These are phyloP conservation scores for Ommatoiulus sabulosus DNA, from an alignment of 2,888 invertebrate species.

Conservation along the genomic window DNA sequence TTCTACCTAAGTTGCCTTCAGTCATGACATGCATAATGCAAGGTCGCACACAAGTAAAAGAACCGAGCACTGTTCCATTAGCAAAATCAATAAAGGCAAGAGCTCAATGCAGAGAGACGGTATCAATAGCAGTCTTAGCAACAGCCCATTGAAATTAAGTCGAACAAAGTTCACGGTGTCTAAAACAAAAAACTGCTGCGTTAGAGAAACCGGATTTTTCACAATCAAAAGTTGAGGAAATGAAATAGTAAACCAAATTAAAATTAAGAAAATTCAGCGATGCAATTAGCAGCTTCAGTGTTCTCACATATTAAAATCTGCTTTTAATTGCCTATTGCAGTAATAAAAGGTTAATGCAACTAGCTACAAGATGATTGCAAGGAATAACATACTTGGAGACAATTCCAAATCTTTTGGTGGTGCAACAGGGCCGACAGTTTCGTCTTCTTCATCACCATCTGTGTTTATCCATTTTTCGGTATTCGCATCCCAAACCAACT, in stretches of 20 bases:
- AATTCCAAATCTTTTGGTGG: conserved; percentile 78
- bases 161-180: neutral
- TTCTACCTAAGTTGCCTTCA: neutral
- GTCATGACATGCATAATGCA: conserved; percentile 21
- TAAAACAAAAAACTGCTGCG: neutral
- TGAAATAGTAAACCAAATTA: neutral
- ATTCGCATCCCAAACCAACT: conserved; percentile 95
- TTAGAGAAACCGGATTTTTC: neutral
- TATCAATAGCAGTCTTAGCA: neutral
- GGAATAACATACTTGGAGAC: conserved; percentile 55
- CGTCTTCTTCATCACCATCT: conserved; percentile 77
- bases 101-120: neutral
- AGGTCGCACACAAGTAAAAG: neutral
- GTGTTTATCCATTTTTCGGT: conserved; percentile 88
- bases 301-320: neutral
- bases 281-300: neutral
- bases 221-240: neutral
- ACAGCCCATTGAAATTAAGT: neutral
- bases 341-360: too few relatives aligned
- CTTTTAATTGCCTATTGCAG: too few relatives aligned
- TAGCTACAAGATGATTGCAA: neutral
- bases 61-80: neutral
- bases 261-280: neutral
- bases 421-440: conserved; percentile 72
- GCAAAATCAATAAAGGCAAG: neutral